Percentiles rank a stretch among this genome's conserved stretches.
These are phyloP conservation scores for Fragum whitleyi DNA, from an alignment of 2,888 invertebrate species.

Conservation along the genomic window DNA sequence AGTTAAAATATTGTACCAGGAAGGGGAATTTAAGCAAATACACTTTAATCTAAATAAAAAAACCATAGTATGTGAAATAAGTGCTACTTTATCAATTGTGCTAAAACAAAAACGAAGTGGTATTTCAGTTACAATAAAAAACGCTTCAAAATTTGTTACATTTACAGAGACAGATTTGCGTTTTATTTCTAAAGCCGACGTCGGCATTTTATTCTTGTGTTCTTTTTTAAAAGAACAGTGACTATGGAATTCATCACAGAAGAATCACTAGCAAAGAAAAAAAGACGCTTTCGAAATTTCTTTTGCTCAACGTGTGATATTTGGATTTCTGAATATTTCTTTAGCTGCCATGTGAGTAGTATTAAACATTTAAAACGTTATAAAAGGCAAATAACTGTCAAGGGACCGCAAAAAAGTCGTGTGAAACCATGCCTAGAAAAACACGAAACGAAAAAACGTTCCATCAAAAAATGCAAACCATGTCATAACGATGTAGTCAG, in stretches of 20 bases:
- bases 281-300: neutral
- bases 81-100: neutral
- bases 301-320: slow-evolving; percentile 5
- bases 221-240: slow-evolving; percentile 6
- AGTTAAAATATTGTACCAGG: slow-evolving; percentile 2
- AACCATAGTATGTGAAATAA: neutral
- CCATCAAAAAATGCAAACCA: neutral
- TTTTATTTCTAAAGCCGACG: slow-evolving; percentile 2
- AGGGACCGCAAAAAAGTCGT: neutral
- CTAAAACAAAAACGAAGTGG: slow-evolving; percentile 3
- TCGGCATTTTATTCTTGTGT: slow-evolving; percentile 13
- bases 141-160: slow-evolving; percentile 21
- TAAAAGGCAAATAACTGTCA: slow-evolving; percentile 10
- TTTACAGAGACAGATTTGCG: neutral
- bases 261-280: slow-evolving; percentile 8
- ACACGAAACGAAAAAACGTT: neutral
- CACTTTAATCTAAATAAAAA: neutral
- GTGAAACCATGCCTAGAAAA: neutral
- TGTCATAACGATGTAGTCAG: neutral
- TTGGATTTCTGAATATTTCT: slow-evolving; percentile 11
- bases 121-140: slow-evolving; percentile 17
- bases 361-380: neutral
- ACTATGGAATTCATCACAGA: slow-evolving; percentile 1
- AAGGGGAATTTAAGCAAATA: slow-evolving; percentile 11
- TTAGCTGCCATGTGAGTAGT: slow-evolving; percentile 11